Conservation (phyloP, 2,113 vertebrate genomes). For the Rattus norvegicus region DNA sequence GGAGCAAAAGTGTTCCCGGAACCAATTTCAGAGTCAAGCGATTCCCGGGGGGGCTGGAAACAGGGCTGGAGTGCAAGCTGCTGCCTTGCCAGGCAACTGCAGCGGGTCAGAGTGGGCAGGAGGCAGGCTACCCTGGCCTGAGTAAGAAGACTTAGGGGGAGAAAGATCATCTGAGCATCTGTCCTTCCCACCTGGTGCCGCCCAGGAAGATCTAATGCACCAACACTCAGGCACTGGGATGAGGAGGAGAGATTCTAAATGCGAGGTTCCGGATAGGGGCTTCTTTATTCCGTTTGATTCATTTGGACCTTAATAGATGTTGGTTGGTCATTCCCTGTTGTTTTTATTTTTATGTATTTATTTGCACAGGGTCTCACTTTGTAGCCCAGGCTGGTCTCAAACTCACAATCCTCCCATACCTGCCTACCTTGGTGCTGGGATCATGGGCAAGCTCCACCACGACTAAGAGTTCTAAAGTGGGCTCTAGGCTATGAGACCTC, state of each 20-base stretch:
- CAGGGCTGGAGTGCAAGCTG: background rate
- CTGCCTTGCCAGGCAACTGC: background rate
- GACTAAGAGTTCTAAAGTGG: background rate
- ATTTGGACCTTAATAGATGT: background rate
- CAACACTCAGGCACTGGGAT: background rate
- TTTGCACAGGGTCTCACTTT: background rate
- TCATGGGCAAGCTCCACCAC: background rate
- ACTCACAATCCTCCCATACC: background rate
- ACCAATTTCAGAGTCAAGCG: constrained; percentile 75
- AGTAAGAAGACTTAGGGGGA: background rate
- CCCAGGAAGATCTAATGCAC: background rate
- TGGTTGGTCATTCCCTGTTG: background rate
- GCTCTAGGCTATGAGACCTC: background rate
- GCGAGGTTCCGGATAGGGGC: background rate
- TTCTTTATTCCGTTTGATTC: background rate
- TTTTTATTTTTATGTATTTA: background rate
- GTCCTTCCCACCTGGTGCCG: background rate
- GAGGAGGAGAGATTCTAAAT: background rate
- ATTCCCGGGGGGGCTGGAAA: background rate
- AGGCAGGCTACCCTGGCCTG: background rate
- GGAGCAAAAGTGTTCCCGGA: constrained; percentile 77
- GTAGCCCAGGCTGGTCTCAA: background rate
- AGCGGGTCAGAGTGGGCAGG: background rate
- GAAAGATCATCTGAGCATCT: background rate
- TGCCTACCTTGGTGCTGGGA: background rate